phyloP scores from a whole-genome alignment of 2,797 vertebrate genomes.

The Poecile montanus region DNA sequence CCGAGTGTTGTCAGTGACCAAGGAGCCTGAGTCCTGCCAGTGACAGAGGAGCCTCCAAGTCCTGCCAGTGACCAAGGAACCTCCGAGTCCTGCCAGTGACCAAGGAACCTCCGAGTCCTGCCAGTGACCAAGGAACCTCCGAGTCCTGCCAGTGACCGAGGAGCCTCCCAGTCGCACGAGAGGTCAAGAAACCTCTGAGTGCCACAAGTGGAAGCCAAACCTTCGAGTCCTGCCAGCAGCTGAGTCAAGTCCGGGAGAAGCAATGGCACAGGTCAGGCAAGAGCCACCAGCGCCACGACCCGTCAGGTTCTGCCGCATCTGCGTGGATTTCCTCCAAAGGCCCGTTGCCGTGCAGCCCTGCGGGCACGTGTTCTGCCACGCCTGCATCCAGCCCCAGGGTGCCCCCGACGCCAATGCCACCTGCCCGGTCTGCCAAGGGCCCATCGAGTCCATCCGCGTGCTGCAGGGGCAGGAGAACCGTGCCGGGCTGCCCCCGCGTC shows the following conservation, averaged over 20 bases:
- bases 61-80: not conserved
- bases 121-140: not conserved
- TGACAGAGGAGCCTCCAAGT: not conserved
- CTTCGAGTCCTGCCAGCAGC: not conserved
- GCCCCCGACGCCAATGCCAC: not conserved
- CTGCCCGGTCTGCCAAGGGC: not conserved
- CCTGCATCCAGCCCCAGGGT: not conserved
- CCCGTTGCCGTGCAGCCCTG: not conserved
- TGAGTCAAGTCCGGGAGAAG: not conserved
- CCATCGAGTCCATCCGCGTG: not conserved
- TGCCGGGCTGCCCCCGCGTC: rapidly evolving
- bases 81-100: no score
- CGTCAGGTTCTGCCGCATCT: not conserved
- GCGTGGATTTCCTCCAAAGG: not conserved
- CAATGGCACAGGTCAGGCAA: not conserved
- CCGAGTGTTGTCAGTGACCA: not conserved
- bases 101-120: not conserved
- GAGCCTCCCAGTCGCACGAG: not conserved
- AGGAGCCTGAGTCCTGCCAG: not conserved
- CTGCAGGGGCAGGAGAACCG: not conserved
- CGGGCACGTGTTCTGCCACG: not conserved
- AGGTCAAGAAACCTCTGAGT: not conserved
- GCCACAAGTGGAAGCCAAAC: not conserved
- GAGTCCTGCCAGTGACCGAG: no score
- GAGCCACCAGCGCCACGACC: not conserved